These are phyloP conservation scores for Emmelina monodactyla DNA, from an alignment of 2,888 invertebrate genomes.

Conservation along the genomic window DNA sequence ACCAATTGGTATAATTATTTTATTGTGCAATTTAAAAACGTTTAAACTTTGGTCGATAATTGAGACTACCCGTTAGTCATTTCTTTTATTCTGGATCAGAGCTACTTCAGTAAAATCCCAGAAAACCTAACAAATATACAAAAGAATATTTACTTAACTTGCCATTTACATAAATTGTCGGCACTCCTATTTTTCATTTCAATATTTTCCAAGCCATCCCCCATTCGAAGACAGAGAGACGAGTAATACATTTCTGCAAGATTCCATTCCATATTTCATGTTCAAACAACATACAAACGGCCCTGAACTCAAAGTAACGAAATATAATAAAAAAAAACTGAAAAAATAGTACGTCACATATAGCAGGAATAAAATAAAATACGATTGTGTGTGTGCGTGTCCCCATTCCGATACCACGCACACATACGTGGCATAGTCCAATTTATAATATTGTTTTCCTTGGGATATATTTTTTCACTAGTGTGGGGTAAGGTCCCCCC, in stretches of 20 bases:
- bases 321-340: slow-evolving; percentile 37
- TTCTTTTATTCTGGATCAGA: no score
- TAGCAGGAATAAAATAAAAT: slow-evolving; percentile 53
- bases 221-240: background rate
- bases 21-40: no score
- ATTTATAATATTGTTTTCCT: slow-evolving; percentile 68
- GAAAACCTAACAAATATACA: no score
- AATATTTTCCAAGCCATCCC: background rate
- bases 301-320: slow-evolving; percentile 14
- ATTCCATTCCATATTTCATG: background rate
- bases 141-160: no score
- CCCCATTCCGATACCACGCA: slow-evolving; percentile 20
- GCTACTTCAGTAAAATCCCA: no score
- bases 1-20: no score
- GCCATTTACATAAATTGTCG: no score
- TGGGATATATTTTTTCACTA: slow-evolving; percentile 65
- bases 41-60: no score
- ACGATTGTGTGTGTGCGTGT: background rate
- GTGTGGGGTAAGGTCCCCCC: slow-evolving; percentile 31
- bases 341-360: slow-evolving; percentile 46
- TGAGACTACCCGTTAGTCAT: no score
- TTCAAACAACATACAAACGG: background rate
- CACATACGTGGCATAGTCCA: slow-evolving; percentile 40
- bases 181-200: no score
- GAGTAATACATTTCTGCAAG: background rate